Base-by-base conservation (phyloP, 2,797 vertebrate species). In the Rhinatrema bivittatum region DNA sequence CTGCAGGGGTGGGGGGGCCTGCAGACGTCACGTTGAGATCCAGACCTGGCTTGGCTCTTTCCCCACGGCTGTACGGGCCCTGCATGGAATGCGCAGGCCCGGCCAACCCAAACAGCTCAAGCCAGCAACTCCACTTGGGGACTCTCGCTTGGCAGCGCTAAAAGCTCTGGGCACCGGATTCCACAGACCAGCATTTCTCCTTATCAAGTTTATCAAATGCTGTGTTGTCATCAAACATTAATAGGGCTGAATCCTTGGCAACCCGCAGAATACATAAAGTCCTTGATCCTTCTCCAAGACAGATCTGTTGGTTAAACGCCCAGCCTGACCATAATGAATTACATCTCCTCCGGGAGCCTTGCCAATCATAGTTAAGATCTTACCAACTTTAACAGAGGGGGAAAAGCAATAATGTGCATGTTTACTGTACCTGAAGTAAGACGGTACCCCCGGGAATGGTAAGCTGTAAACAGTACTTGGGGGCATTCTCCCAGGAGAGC, bases 401-500 rank as follows among this genome's bases (percentile, higher is more conserved):
- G 31, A 10, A 5, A 11, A 2, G 20, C n/a, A n/a, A n/a, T n/a
- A n/a, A n/a, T n/a, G n/a, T 10, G 24, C 29, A 5, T 58, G 51
- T 62, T 66, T 53, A 60, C 57, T 20, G 42, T 89, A 99, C 96
- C 93, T 99, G 96, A 49, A 98, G 82, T 50, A 99, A 78, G 67
- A 99, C 85, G 4, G 93, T 99, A 14, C 93, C 94, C 39, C 93
- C 96, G 0, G 93, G 93, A 69, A 98, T 82, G 8, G 92, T 94
- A 62, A 99, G 93, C 83, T 99, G 96, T 83, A 99, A 91, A 72
- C 96, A 99, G 79, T 98, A 98, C 74, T 98, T 98, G 4, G 96
- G 96, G 44, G 96, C 94, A 1, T 99, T 98, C 76, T 99, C 96
- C 96, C 96, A 99, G 14, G 94, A 91, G 9, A 99, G 86, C 42